Base-by-base conservation (phyloP, 2,888 invertebrate species). In the Chydorus sphaericus region DNA sequence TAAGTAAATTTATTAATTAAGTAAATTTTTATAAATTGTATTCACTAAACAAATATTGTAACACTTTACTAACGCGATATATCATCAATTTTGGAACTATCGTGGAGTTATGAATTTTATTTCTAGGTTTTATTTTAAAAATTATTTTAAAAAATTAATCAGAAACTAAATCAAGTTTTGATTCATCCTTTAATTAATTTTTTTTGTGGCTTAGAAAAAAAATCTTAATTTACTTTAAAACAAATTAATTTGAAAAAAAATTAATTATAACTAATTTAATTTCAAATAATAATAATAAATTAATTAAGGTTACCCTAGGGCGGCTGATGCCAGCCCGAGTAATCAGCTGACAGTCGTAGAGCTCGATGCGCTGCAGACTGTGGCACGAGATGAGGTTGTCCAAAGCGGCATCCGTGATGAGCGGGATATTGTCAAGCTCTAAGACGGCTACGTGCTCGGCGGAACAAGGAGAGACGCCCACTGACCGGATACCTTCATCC, bases 311-410 rank as follows among this genome's bases (percentile, higher is more conserved):
- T 72, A 97, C 97, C 79, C 93, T 82, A 62, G 98, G 80, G 73
- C 92, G 82, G 65, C 91, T 80, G 69, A 99, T 98, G 63, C 96
- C 98, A 67, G 89, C 86, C 67, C 96, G 81, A 52, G 97, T 96
- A 66, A 99, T 96, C 66, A 94, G 82, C 76, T 97, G 97, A 74
- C 98, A 98, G 76, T 99, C 98, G 71, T 97, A 99, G 58, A 99
- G 77, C 72, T 97, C 98, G 64, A 99, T 92, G 61, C 96, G 81
- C 73, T 94, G 89, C 65, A 99, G 78, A 71, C 91, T 90, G 75
- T 91, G 90, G 74, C 94, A 96, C 58, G 89, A 85, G 62, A 82
- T 84, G 64, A 98, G 80, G 73, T 96, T 91, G 69, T 96, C 96
- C 65, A 98, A 74, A 53, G 96, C 90, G 18, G 86, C 85, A 74